These are phyloP conservation scores for Tupiocoris notatus DNA, from an alignment of 2,888 invertebrate genomes.

Conservation along the genomic window DNA sequence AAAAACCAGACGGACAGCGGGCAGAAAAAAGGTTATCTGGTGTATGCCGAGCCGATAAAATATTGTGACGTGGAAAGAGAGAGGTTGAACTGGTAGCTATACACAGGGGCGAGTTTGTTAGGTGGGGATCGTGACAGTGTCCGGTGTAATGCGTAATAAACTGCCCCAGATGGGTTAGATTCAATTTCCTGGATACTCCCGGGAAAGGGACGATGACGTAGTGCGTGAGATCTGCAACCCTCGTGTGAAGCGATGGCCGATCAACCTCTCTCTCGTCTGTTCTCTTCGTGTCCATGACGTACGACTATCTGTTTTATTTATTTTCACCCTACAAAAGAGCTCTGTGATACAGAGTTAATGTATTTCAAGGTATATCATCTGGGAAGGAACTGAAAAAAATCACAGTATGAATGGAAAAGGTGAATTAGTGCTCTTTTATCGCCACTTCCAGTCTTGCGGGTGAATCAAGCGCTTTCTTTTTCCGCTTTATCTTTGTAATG, in stretches of 20 bases:
- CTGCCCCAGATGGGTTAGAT: constrained; percentile 29
- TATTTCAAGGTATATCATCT: background rate
- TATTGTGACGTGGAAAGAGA: constrained; percentile 14
- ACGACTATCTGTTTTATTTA: background rate
- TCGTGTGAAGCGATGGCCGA: background rate
- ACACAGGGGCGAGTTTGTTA: background rate
- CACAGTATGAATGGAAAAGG: background rate
- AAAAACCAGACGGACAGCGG: constrained; percentile 1
- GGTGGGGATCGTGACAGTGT: constrained; percentile 15
- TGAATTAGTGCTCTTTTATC: background rate
- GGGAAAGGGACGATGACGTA: background rate
- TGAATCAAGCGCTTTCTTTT: no score
- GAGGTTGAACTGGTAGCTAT: background rate
- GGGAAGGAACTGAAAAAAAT: background rate
- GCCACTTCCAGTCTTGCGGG: no score
- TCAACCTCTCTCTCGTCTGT: background rate
- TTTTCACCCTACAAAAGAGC: background rate
- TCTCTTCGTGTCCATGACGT: background rate
- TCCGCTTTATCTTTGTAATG: no score
- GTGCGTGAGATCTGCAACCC: background rate
- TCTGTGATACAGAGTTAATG: no score
- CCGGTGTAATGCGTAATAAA: constrained; percentile 35
- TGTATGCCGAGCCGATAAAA: constrained; percentile 22
- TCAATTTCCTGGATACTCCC: constrained; percentile 25
- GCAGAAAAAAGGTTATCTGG: background rate